Conservation (phyloP, 2,113 vertebrate genomes). For the Elephantulus edwardii region DNA sequence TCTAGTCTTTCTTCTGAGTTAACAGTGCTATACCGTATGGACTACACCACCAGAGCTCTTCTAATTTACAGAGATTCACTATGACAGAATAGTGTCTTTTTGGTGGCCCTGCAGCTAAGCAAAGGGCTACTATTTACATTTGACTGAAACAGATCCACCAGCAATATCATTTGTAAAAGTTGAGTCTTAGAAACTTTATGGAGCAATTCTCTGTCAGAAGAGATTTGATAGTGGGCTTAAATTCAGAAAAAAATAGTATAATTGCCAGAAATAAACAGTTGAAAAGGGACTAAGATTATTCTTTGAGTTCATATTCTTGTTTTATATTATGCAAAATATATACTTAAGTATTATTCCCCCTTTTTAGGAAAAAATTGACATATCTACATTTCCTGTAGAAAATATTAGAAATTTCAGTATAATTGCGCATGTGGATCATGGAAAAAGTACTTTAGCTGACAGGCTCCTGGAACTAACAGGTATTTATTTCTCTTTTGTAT, state of each 20-base stretch:
- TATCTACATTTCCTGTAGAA: conserved; percentile 90
- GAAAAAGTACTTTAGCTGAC: conserved; percentile 98
- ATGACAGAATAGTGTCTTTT: too few relatives aligned
- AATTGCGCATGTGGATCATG: conserved; percentile 97
- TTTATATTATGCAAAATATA: background rate
- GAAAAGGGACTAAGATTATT: background rate
- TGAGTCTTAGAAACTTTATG: too few relatives aligned
- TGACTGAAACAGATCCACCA: background rate
- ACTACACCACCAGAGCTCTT: too few relatives aligned
- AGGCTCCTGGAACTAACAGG: conserved; percentile 95
- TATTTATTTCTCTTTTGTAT: conserved; percentile 72
- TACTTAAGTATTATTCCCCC: background rate
- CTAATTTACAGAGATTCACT: too few relatives aligned
- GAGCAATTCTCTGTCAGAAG: too few relatives aligned
- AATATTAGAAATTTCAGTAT: conserved; percentile 97
- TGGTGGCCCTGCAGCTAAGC: background rate
- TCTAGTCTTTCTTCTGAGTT: too few relatives aligned
- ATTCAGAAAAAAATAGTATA: background rate
- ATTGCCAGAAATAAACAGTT: conserved; percentile 2
- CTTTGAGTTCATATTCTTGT: conserved; percentile 31
- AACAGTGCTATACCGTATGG: too few relatives aligned
- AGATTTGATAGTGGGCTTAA: too few relatives aligned
- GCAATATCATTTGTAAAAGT: too few relatives aligned
- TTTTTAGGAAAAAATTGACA: conserved; percentile 89
- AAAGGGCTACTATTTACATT: background rate